Evolutionary conservation across 2,888 invertebrate species (phyloP).

Genomic region (Cephus rjabovi): DNA sequence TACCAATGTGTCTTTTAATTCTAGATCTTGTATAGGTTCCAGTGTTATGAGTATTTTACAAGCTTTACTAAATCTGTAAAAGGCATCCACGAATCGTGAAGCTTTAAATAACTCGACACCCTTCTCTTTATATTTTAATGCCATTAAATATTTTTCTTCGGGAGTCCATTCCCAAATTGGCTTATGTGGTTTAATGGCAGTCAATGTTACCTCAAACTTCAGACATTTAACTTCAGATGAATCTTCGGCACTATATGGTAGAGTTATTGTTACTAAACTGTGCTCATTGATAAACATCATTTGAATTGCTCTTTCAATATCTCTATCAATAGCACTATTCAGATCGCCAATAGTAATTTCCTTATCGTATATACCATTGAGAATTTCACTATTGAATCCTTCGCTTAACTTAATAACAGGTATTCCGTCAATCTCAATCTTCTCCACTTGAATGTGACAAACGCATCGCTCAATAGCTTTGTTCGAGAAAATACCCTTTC

Average conservation of each 20-base stretch:
- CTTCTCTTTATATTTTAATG: conserved; percentile 70
- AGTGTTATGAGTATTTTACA: conserved; percentile 79
- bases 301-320: conserved; percentile 69
- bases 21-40: conserved; percentile 66
- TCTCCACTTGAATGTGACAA: conserved; percentile 47
- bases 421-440: conserved; percentile 24
- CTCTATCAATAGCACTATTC: conserved; percentile 68
- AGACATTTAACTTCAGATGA: conserved; percentile 57
- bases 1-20: conserved; percentile 67
- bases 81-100: conserved; percentile 76
- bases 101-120: conserved; percentile 76
- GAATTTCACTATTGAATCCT: conserved; percentile 66
- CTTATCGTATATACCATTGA: conserved; percentile 35
- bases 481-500: conserved; percentile 35
- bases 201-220: conserved; percentile 66
- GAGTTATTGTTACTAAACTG: conserved; percentile 64
- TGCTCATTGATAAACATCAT: conserved; percentile 70
- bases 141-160: conserved; percentile 68
- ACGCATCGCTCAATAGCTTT: conserved; percentile 52
- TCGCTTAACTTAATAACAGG: conserved; percentile 58
- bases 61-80: conserved; percentile 78
- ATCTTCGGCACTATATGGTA: conserved; percentile 30
- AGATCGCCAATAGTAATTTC: conserved; percentile 67
- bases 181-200: conserved; percentile 67
- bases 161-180: conserved; percentile 72